These are phyloP conservation scores for Meriones unguiculatus DNA, from an alignment of 2,113 vertebrate genomes.

Conservation along the genomic window DNA sequence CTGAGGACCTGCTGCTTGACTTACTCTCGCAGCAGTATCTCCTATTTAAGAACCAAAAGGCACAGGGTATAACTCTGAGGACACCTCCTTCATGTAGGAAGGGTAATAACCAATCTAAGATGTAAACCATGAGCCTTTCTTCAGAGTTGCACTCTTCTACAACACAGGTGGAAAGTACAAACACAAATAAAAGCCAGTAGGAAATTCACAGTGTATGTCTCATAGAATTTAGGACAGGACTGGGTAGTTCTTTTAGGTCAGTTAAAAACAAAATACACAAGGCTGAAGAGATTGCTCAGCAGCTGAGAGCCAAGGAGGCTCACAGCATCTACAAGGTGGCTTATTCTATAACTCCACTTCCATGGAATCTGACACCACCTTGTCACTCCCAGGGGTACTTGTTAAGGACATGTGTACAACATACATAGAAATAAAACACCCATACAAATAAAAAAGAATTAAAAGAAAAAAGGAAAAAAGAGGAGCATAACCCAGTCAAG, in stretches of 20 bases:
- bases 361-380: background rate
- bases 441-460: background rate
- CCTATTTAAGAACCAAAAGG: background rate
- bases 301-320: too few species aligned
- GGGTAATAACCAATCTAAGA: background rate
- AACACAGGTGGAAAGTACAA: background rate
- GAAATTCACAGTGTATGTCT: background rate
- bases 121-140: background rate
- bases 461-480: background rate
- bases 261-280: background rate
- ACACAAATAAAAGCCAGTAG: background rate
- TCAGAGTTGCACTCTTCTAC: background rate
- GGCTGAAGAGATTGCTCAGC: background rate
- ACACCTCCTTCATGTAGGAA: background rate
- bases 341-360: background rate
- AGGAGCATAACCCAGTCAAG: background rate
- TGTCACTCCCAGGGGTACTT: background rate
- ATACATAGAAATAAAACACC: background rate
- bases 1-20: background rate
- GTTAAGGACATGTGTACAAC: background rate
- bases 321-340: too few species aligned
- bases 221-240: background rate
- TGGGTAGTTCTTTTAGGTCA: background rate
- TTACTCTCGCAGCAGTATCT: background rate
- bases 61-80: background rate